Conservation (phyloP, 2,113 vertebrate species). For the Psittacula cyanocephala region DNA sequence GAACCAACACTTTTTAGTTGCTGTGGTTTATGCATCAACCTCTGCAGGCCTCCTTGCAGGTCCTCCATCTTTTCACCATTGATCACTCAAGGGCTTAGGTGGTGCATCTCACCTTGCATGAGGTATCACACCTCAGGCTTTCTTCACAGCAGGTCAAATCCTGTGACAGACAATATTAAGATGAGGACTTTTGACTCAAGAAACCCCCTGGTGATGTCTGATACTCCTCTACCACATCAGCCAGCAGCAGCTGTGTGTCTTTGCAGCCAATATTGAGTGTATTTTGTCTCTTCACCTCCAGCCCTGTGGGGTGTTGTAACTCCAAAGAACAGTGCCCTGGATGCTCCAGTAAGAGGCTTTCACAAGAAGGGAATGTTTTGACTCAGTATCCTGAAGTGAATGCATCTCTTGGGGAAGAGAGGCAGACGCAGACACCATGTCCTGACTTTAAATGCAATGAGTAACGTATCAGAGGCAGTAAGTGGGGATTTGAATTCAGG, state of each 20-base stretch:
- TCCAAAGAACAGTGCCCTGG: background rate
- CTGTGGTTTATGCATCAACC: background rate
- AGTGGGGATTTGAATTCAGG: slow-evolving; percentile 22
- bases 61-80: background rate
- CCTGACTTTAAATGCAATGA: background rate
- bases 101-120: background rate
- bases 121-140: background rate
- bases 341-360: background rate
- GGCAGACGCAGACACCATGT: background rate
- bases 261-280: background rate
- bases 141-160: background rate
- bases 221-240: background rate
- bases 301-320: background rate
- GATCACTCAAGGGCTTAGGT: background rate
- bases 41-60: background rate
- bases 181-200: background rate
- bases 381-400: rapidly evolving
- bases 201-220: background rate
- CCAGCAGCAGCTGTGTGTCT: background rate
- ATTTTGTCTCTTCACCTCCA: background rate
- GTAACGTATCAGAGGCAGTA: background rate
- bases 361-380: background rate
- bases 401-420: background rate
- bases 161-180: background rate
- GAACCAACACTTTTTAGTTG: background rate